Base-by-base conservation (phyloP, 2,797 vertebrate genomes). In the Tauraco hartlaubi region DNA sequence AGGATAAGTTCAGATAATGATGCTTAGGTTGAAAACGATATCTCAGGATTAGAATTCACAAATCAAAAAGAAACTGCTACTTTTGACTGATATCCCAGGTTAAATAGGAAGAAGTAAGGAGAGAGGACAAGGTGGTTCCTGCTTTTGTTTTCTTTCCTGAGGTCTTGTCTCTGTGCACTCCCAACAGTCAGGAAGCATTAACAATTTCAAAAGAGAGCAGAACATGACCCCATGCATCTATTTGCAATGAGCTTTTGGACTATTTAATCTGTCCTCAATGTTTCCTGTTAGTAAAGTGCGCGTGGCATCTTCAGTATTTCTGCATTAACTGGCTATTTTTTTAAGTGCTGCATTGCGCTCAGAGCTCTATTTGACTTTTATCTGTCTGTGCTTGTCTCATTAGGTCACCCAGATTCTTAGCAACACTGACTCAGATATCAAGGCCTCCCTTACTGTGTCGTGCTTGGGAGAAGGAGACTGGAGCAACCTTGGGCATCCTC, bases 391-490 rank as follows among this genome's bases (percentile, higher is more conserved):
- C 97, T 85, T 98, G 69, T 97, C 92, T 96, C 96, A 77, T 56
- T 96, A 99, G 99, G 99, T 99, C 93, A 98, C 97, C 89, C 98
- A 99, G 79, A 96, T 99, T 91, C 97, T 99, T 94, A 99, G 98
- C 96, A 98, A 97, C 92, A 97, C 97, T 79, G 98, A 98, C 76
- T 97, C 98, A 61, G 97, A 97, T 79, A 98, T 97, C 96, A 98
- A 98, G 52, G 97, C 98, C 84, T 99, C 97, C 78, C 98, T 99
- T 83, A 99, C 99, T 2, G 98, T 99, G 96, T 99, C 98, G 96
- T 99, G 98, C 97, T 96, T 98, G 94, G 99, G 98, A 97, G 99
- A 99, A 96, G 99, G 99, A 93, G 99, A 99, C 89, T 99, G 99
- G 99, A 99, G 98, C 98, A 99, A 98, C 97, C 98, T 99, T 67